phyloP scores from a whole-genome alignment of 2,888 invertebrate species.

The Euplexia lucipara region DNA sequence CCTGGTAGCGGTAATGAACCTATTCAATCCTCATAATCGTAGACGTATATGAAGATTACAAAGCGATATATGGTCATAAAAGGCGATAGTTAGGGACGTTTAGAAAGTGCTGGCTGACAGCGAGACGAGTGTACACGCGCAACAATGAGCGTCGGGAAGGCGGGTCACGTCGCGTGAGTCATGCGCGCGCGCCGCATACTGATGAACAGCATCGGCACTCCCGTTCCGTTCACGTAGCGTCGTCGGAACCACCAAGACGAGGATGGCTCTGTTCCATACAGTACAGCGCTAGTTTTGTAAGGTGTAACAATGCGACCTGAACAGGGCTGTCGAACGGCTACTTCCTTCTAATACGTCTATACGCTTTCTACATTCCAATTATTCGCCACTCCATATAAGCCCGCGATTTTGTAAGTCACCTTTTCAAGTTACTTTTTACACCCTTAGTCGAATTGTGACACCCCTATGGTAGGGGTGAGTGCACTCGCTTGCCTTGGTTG shows the following conservation, averaged over 20 bases:
- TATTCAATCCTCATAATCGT: slow-evolving; percentile 59
- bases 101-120: slow-evolving; percentile 75
- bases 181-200: slow-evolving; percentile 81
- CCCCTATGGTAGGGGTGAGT: slow-evolving; percentile 72
- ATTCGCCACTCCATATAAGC: not conserved
- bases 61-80: slow-evolving; percentile 70
- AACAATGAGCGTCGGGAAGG: slow-evolving; percentile 75
- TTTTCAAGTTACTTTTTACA: not conserved
- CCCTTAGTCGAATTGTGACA: slow-evolving; percentile 28
- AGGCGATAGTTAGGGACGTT: slow-evolving; percentile 72
- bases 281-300: slow-evolving; percentile 54
- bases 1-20: slow-evolving; percentile 56
- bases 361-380: slow-evolving; percentile 36
- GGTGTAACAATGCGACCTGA: slow-evolving; percentile 42
- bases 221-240: slow-evolving; percentile 61
- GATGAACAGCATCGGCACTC: slow-evolving; percentile 75
- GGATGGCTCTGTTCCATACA: slow-evolving; percentile 62
- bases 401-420: not conserved
- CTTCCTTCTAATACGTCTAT: slow-evolving; percentile 30
- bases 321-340: slow-evolving; percentile 48
- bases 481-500: slow-evolving; percentile 64
- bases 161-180: slow-evolving; percentile 81
- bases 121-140: slow-evolving; percentile 70
- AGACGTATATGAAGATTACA: slow-evolving; percentile 66
- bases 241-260: slow-evolving; percentile 61